Conservation (phyloP, 2,888 invertebrate genomes). For the Erpobdella octoculata region DNA sequence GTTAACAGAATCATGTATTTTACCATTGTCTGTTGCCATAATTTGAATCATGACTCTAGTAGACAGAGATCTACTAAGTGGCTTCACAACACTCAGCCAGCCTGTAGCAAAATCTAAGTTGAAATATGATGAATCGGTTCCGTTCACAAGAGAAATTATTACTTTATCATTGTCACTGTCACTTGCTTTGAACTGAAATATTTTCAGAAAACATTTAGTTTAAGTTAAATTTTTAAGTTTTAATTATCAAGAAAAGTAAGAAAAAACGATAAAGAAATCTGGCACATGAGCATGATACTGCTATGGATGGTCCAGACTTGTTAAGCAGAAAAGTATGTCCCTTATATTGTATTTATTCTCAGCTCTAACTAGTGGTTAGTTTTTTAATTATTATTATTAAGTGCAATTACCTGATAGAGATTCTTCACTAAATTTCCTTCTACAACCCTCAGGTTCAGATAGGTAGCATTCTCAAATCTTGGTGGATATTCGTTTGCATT, state of each 20-base stretch:
- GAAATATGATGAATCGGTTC: background rate
- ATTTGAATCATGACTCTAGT: conserved; percentile 20
- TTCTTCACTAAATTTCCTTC: background rate
- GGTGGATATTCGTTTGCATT: conserved; percentile 12
- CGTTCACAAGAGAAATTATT: background rate
- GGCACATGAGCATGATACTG: too few relatives aligned
- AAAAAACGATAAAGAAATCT: too few relatives aligned
- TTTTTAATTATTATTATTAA: background rate
- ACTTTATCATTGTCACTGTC: conserved; percentile 7
- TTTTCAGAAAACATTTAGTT: background rate
- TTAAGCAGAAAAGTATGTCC: background rate
- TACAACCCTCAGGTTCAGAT: background rate
- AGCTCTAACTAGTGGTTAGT: background rate
- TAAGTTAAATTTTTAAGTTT: too few relatives aligned
- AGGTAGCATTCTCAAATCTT: background rate
- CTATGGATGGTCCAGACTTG: too few relatives aligned
- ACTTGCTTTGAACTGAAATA: background rate
- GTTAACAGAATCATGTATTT: too few relatives aligned
- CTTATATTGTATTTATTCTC: background rate
- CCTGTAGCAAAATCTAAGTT: conserved; percentile 1
- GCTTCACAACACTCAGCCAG: conserved; percentile 21
- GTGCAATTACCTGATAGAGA: background rate
- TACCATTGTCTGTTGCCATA: conserved; percentile 19
- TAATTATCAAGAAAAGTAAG: too few relatives aligned
- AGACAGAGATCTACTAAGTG: background rate